Conservation (phyloP, 2,888 invertebrate species). For the Drosophila percnosoma region DNA sequence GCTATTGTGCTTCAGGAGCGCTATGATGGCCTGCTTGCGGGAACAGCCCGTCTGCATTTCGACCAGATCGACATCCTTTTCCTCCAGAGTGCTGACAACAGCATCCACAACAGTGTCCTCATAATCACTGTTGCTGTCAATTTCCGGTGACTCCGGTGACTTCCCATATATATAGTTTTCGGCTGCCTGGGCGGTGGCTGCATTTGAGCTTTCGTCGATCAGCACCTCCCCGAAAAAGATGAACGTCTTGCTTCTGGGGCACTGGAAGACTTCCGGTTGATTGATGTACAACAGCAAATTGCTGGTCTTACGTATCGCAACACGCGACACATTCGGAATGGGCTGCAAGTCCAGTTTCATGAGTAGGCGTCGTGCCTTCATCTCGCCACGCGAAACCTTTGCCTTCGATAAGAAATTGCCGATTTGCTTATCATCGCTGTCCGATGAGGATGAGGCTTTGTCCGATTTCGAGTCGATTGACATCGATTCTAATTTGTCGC, state of each 20-base stretch:
- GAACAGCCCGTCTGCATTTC: conserved; percentile 61
- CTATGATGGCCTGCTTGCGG: conserved; percentile 55
- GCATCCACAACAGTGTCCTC: conserved; percentile 2
- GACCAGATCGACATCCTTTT: conserved; percentile 64
- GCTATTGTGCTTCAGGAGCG: conserved; percentile 48
- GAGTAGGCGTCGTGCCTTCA: conserved; percentile 65
- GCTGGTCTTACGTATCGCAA: conserved; percentile 62
- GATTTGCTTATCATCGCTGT: conserved; percentile 30
- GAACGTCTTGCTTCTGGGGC: conserved; percentile 43
- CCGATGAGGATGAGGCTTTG: conserved; percentile 8
- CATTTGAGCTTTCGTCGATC: conserved; percentile 49
- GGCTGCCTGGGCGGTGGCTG: conserved; percentile 54
- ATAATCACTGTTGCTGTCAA: not conserved
- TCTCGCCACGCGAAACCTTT: conserved; percentile 60
- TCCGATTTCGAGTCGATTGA: not conserved
- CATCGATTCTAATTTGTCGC: conserved; percentile 8
- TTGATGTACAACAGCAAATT: conserved; percentile 61
- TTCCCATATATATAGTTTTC: conserved; percentile 42
- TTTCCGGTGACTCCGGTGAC: not conserved
- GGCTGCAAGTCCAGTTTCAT: conserved; percentile 57
- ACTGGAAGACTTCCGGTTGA: conserved; percentile 59
- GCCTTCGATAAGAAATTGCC: not conserved
- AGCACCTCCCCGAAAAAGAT: conserved; percentile 61
- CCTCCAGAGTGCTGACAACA: conserved; percentile 34
- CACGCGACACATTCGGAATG: conserved; percentile 53